Base-by-base conservation (phyloP, 2,797 vertebrate species). In the Margarornis squamiger region DNA sequence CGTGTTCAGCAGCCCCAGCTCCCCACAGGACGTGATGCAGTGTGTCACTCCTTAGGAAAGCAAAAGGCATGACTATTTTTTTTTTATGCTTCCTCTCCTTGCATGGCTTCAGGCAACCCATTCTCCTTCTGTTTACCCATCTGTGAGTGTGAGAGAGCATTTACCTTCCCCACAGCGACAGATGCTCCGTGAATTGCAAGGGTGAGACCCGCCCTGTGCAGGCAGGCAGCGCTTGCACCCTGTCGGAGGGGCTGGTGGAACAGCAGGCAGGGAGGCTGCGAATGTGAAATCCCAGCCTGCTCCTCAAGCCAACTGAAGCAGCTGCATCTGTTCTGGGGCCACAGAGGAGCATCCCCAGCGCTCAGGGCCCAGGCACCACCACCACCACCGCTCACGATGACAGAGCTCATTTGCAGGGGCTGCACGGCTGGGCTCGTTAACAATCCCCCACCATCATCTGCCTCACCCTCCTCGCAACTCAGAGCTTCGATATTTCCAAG, bases 101-200 rank as follows among this genome's bases (percentile, higher is more conserved):
- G 54, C 9, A 3, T 51, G 81, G 86, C 86, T 95, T 76, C 84
- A 88, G 93, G 84, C 94, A 92, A 74, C 71, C 67, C 89, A 83
- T 95, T 76, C 91, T 92, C 86, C 92, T 91, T 85, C 95, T 92
- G 96, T 43, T n/a, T 59, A 82, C 46, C 91, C 92, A 91, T 75
- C 92, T 94, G 89, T 16, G 86, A 77, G 20, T 7, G 70, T 26
- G 54, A 78, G 80, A 48, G 23, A 90, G 84, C 84, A 51, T 11
- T 84, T 49, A 65, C 92, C 86, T 80, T 88, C 79, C 87, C 73
- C 73, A 38, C 10, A 4, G 45, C 14, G 75, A 32, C 92, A 92
- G 92, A 61, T 78, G 86, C 83, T 89, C 74, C 36, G 45, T 30
- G 49, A 68, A 81, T 76, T 51, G 77, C 3, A 5, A 12, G 83